Conservation (phyloP, 37 sponge, comb jelly and placozoan genomes). For the Geodia barretti region DNA sequence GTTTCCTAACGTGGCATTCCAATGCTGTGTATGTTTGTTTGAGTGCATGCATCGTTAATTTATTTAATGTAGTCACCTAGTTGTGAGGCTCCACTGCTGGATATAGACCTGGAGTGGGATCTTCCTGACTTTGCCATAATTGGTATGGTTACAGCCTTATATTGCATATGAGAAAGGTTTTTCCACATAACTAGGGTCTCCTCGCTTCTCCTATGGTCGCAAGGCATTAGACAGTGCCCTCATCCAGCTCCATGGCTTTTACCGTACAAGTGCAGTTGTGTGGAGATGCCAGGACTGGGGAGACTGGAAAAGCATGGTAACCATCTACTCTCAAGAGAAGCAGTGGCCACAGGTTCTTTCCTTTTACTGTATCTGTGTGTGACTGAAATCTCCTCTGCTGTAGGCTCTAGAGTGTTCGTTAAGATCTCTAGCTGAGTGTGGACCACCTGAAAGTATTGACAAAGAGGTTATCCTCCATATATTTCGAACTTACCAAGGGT, state of each 20-base stretch:
- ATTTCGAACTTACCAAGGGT: no score
- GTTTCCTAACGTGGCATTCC: no score
- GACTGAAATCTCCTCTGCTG: background rate
- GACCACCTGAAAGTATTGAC: no score
- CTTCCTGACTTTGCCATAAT: conserved; percentile 58
- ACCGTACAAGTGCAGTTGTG: conserved; percentile 36
- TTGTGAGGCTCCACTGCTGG: conserved; percentile 12
- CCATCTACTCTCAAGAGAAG: conserved; percentile 16
- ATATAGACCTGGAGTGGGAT: conserved; percentile 65
- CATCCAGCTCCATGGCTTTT: conserved; percentile 49
- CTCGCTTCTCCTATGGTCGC: conserved; percentile 21
- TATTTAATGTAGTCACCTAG: background rate
- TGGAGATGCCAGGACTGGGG: conserved; percentile 49
- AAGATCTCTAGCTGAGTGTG: no score
- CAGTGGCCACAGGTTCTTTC: conserved; percentile 70
- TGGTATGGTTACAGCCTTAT: conserved; percentile 30
- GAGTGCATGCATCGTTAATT: no score
- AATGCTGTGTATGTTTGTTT: no score
- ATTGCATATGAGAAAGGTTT: no score
- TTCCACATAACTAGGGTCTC: conserved; percentile 40
- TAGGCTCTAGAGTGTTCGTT: no score
- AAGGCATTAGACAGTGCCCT: conserved; percentile 54
- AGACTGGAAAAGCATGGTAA: conserved; percentile 66
- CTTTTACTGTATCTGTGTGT: background rate
- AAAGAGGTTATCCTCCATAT: no score